Evolutionary conservation across 2,888 invertebrate genomes (phyloP), one percentile per base, ranked within the genome.

Genomic region (Polyploca ridens): DNA sequence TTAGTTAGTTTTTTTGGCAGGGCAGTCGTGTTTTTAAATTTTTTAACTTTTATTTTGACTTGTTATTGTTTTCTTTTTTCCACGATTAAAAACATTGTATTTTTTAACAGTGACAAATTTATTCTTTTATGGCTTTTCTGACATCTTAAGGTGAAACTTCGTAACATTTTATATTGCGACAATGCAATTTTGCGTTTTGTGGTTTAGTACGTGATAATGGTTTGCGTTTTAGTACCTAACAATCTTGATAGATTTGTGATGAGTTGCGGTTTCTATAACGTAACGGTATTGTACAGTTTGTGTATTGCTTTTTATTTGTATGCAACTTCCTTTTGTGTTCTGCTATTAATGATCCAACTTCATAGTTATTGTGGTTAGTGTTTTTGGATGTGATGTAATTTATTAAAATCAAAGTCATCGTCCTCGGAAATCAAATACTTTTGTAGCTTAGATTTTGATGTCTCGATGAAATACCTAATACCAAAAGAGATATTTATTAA

Each of bases 231-330:
- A 69, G 69, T 73, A 41, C 41, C 41, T 41, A 71, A 77, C 75
- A 75, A 76, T 79, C 78, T 74, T 76, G 75, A 79, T 77, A 76
- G 74, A 70, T 79, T 76, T 70, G 69, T 77, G 84, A 86, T 84
- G 85, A 81, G 73, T 72, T 85, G 85, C 72, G 82, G 82, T 85
- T 75, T 68, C 64, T 44, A 63, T 74, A 71, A 76, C 54, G 54
- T 54, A 73, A 72, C 66, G 69, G 69, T 71, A 72, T 68, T 65
- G 68, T 78, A 76, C 72, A 69, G 67, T 68, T 71, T 69, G 68
- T 69, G 68, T 64, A 66, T 38, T n/a, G 59, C 38, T 16, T 60
- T 58, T 33, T n/a, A 35, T 33, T 58, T 58, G 58, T 58, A 33
- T 58, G 35, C 33, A 58, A 58, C 58, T 58, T 33, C 58, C 58